Evolutionary conservation across 2,113 vertebrate species (phyloP).

Genomic region (Sclerurus mexicanus): DNA sequence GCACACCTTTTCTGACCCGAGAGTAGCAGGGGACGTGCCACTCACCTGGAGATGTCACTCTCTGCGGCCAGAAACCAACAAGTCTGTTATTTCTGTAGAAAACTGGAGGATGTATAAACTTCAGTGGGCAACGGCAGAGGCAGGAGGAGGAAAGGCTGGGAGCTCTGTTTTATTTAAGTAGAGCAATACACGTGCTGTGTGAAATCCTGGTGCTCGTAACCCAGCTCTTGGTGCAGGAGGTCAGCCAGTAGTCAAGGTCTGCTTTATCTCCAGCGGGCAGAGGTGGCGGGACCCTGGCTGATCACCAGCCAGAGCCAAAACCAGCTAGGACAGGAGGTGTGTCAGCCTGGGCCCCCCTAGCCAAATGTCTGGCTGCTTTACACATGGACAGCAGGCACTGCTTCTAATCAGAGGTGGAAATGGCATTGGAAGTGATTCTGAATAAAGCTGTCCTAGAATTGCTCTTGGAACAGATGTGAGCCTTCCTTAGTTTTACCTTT

Average conservation of each 20-base stretch:
- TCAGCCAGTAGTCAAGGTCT: neutral
- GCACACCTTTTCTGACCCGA: neutral
- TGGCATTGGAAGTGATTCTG: neutral
- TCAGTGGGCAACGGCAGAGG: neutral
- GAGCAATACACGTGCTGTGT: neutral
- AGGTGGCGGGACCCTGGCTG: neutral
- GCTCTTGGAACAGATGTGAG: neutral
- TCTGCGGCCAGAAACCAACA: neutral
- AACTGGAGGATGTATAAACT: neutral
- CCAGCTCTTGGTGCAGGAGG: neutral
- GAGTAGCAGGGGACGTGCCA: neutral
- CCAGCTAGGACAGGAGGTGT: neutral
- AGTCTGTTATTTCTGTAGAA: neutral
- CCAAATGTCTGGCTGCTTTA: neutral
- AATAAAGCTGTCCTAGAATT: neutral
- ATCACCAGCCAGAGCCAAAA: neutral
- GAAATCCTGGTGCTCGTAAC: neutral
- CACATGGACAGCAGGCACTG: fast-evolving
- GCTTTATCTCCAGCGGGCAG: neutral
- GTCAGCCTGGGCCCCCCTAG: neutral
- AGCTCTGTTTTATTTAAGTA: neutral
- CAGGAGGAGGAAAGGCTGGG: neutral
- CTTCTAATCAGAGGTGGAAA: neutral
- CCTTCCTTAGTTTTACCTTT: neutral
- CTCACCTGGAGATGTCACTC: neutral